These are phyloP conservation scores for Leistus spinibarbis DNA, from an alignment of 2,888 invertebrate species.

Conservation along the genomic window DNA sequence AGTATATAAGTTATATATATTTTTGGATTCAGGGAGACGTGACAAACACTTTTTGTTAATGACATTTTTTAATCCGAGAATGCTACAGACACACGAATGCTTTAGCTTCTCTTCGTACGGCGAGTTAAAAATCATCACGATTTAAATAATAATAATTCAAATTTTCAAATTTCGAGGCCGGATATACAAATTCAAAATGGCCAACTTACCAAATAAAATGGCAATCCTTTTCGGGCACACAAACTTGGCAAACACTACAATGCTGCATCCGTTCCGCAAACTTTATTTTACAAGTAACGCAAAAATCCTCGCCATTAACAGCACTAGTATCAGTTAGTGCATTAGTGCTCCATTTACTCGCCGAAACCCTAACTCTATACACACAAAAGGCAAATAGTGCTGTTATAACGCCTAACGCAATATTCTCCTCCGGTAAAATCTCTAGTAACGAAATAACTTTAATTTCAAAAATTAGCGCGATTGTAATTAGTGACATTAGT, in stretches of 20 bases:
- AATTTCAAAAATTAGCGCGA: slow-evolving; percentile 73
- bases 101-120: too few species aligned
- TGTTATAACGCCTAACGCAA: slow-evolving; percentile 61
- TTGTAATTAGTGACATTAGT: slow-evolving; percentile 67
- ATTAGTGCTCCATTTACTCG: slow-evolving; percentile 43
- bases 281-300: slow-evolving; percentile 66
- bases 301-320: slow-evolving; percentile 56
- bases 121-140: too few species aligned
- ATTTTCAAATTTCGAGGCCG: too few species aligned
- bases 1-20: too few species aligned
- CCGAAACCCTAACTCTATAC: slow-evolving; percentile 52
- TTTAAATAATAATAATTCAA: too few species aligned
- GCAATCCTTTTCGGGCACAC: slow-evolving; percentile 77
- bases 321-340: slow-evolving; percentile 48
- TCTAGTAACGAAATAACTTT: slow-evolving; percentile 74
- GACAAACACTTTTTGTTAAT: too few species aligned
- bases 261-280: slow-evolving; percentile 75
- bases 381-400: slow-evolving; percentile 58
- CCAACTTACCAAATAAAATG: slow-evolving; percentile 76
- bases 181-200: too few species aligned
- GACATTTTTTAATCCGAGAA: too few species aligned
- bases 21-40: too few species aligned
- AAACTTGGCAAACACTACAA: slow-evolving; percentile 82
- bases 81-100: too few species aligned
- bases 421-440: slow-evolving; percentile 71